Evolutionary conservation across 2,113 vertebrate genomes (phyloP), one percentile per base, ranked within the genome.

Genomic region (Bubo blakistoni): DNA sequence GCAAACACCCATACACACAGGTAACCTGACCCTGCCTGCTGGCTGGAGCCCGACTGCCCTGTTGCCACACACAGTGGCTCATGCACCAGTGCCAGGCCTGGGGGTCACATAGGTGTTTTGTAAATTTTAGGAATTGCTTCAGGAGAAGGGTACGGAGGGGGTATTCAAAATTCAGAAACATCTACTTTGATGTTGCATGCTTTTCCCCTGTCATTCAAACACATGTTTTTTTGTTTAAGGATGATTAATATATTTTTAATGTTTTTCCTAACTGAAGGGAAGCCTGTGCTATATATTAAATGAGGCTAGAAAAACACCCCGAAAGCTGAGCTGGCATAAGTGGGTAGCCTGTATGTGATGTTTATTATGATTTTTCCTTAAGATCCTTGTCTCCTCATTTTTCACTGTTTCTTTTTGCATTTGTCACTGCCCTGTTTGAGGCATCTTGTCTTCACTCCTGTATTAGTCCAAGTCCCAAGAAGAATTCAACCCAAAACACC

Each of bases 211-310:
- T 90, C 94, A 97, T 95, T 95, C 94, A 97, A 83, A 85, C 89
- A 85, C 71, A 85, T 97, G 94, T 0, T 91, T 96, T 97, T 96
- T 97, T 97, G 91, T 96, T 96, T 96, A 97, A 97, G 89, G 81
- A 96, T 96, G 94, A 96, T 97, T 95, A 96, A 97, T 97, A 96
- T 49, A 94, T 91, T 96, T 95, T 96, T 96, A 96, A 97, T 97
- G 92, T 92, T 94, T 94, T 90, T 81, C 87, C 84, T 94, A 90
- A 91, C 94, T 94, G 93, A 94, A 90, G 91, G 91, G 84, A 97
- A 95, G 88, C 86, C 95, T 97, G 94, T 66, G 79, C 86, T 97
- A 88, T 94, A 80, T 96, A 97, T 97, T 96, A 97, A 87, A 83
- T 88, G 89, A 80, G 81, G 59, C 93, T 92, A 95, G 93, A 86